Percentiles rank a stretch among this genome's conserved stretches.
Conservation (phyloP, 2,113 vertebrate species). For the Atrichornis clamosus region DNA sequence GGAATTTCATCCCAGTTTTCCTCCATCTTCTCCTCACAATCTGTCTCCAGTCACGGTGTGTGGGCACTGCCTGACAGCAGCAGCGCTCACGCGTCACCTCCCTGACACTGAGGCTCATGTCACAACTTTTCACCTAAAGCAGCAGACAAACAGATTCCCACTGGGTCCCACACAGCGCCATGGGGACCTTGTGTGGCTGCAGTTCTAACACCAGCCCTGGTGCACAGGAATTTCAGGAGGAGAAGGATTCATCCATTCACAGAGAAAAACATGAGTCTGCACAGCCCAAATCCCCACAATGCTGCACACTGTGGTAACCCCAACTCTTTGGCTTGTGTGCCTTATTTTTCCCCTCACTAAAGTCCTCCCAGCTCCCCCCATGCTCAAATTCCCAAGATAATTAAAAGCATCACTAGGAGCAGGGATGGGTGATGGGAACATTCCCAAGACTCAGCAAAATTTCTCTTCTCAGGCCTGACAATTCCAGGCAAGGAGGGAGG, state of each 20-base stretch:
- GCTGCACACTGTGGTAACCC: neutral
- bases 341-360: neutral
- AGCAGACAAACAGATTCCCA: fast-evolving
- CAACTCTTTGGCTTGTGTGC: neutral
- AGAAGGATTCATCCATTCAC: neutral
- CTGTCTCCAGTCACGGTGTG: neutral
- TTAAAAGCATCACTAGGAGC: neutral
- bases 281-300: fast-evolving
- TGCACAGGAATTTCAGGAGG: neutral
- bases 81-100: neutral
- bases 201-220: neutral
- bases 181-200: neutral
- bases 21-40: neutral
- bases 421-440: fast-evolving
- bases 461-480: neutral
- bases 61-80: neutral
- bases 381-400: neutral
- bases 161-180: neutral
- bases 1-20: neutral
- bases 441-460: neutral
- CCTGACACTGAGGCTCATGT: neutral
- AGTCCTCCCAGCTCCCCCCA: neutral
- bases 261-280: neutral
- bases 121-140: neutral
- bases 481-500: neutral